Base-by-base conservation (phyloP, 53 echinoderm and acorn worm genomes). In the Zoroaster sp. region DNA sequence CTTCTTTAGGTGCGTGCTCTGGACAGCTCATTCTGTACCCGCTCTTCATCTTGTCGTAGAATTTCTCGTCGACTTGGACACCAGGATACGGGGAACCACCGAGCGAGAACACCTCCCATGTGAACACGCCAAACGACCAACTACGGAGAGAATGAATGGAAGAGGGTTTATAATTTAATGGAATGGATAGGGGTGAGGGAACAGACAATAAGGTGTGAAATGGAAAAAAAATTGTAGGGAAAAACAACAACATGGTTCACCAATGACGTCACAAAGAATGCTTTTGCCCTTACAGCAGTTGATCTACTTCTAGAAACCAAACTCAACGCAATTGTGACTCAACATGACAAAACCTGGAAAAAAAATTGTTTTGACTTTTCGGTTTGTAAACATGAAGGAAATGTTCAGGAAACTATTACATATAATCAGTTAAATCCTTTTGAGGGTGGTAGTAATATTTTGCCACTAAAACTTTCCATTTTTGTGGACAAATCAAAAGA, bases 21-120 rank as follows among this genome's bases (percentile, higher is more conserved):
- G 96, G 96, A 5, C 81, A 69, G 36, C 69, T 93, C 96, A 96
- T 96, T 37, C 95, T 51, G 78, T 96, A 96, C 39, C 96, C 96
- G 18, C 87, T 74, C 81, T 95, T 94, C 43, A 96, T 78, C 67
- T 95, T 96, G 20, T 87, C 72, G 80, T 94, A 96, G 79, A 96
- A 96, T n/a, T 71, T 80, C 86, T 96, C 96, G 71, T 96, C 96
- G 15, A 96, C 93, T 39, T 96, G 94, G 67, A 96, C 55, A 7
- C 96, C 96, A 7, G 96, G 96, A 41, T 96, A 96, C 3, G 96
- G 96, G 6, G 96, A 94, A 37, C 94, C 96, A 32, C 96, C 96
- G 17, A 96, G 95, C 66, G 95, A 96, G 73, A 96, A 96, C 28
- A 94, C 89, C 59, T 96, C 96, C 96, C 96, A 96, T 7, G 93